Evolutionary conservation across 2,888 invertebrate genomes (phyloP).

Genomic region (Aphidoletes aphidimyza): DNA sequence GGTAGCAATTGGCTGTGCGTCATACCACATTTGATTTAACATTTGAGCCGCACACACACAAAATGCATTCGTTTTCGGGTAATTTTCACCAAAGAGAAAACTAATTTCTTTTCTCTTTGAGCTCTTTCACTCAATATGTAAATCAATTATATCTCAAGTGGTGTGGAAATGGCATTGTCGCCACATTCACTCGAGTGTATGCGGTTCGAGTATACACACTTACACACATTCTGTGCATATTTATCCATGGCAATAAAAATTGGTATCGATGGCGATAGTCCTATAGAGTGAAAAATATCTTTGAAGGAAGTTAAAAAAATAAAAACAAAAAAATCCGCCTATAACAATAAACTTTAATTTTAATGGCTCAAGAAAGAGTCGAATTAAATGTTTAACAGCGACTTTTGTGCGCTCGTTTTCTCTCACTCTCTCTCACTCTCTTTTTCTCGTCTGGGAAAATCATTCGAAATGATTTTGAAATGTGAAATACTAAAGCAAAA

Average conservation of each 20-base stretch:
- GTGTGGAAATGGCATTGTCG: conserved; percentile 33
- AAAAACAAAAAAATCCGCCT: background rate
- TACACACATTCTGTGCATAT: background rate
- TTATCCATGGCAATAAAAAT: conserved; percentile 21
- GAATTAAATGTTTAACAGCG: background rate
- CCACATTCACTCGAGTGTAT: background rate
- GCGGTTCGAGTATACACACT: background rate
- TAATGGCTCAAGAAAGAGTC: background rate
- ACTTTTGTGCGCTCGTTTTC: too few species aligned
- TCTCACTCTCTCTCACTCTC: too few species aligned
- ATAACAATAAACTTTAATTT: background rate
- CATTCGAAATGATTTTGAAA: too few species aligned
- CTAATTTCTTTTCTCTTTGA: too few species aligned
- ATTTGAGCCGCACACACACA: background rate
- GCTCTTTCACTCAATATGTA: conserved; percentile 18
- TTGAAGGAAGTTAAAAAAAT: background rate
- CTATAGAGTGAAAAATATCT: background rate
- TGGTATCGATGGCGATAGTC: background rate
- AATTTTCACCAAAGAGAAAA: too few species aligned
- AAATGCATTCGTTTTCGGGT: background rate
- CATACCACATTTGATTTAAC: conserved; percentile 22
- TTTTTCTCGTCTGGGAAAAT: conserved; percentile 21
- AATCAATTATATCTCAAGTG: conserved; percentile 31
- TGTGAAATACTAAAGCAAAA: background rate
- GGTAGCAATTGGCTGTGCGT: background rate